Percentiles rank a stretch among this genome's conserved stretches.
phyloP scores from a whole-genome alignment of 2,797 vertebrate genomes.

The Zenarchopterus dispar region DNA sequence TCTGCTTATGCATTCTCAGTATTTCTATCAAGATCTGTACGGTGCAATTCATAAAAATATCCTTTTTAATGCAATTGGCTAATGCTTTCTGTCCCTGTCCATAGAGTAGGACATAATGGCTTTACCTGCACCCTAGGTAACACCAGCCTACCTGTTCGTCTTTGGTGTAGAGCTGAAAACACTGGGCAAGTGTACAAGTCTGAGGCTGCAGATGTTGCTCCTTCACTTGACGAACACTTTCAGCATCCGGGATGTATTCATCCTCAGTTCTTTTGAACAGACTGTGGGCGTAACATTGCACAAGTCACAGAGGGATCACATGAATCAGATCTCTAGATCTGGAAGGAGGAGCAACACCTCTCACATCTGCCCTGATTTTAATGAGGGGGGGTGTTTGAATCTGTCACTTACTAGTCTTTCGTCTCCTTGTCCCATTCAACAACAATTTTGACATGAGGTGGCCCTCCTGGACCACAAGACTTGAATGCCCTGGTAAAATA shows the following conservation, averaged over 20 bases:
- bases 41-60: too few species aligned
- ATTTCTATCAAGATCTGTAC: too few species aligned
- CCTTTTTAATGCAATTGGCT: too few species aligned
- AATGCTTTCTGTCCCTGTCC: too few species aligned
- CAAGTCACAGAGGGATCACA: conserved; percentile 41
- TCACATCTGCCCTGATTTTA: conserved; percentile 14
- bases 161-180: conserved; percentile 99
- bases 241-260: conserved; percentile 95
- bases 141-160: conserved; percentile 91
- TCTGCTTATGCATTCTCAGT: too few species aligned
- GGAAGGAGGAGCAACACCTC: conserved; percentile 10
- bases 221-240: conserved; percentile 93
- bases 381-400: not conserved
- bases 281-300: conserved; percentile 70
- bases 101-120: too few species aligned
- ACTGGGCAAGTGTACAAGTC: conserved; percentile 94
- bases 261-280: conserved; percentile 95
- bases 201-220: conserved; percentile 96
- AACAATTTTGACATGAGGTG: conserved; percentile 95
- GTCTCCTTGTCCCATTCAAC: conserved; percentile 99
- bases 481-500: conserved; percentile 87
- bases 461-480: conserved; percentile 93
- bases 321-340: not conserved
- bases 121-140: not conserved
- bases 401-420: conserved; percentile 93